Conservation (phyloP, 30 jellyfish, hydroid and myxozoan species). For the Pelagia noctiluca region DNA sequence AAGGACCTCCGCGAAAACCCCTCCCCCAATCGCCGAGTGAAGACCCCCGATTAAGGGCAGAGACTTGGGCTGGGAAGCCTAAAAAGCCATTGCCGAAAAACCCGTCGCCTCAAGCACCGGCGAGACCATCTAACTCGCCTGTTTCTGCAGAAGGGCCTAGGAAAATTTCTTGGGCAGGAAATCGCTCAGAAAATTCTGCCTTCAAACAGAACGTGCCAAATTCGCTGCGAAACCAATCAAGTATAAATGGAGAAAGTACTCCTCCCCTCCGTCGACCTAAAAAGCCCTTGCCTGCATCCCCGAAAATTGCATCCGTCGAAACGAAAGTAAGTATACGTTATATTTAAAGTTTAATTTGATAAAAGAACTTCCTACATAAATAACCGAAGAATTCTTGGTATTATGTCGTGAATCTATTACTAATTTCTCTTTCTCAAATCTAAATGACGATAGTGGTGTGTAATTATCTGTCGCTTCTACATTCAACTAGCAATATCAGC, state of each 20-base stretch:
- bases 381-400: too few relatives aligned
- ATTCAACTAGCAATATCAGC: too few relatives aligned
- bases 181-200: conserved; percentile 52
- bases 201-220: conserved; percentile 19
- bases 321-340: too few relatives aligned
- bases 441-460: too few relatives aligned
- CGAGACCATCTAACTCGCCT: conserved; percentile 54
- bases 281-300: conserved; percentile 31
- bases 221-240: neutral
- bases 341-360: too few relatives aligned
- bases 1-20: conserved; percentile 62
- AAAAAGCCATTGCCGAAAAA: conserved; percentile 56
- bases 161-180: conserved; percentile 46
- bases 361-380: too few relatives aligned
- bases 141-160: neutral
- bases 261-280: conserved; percentile 38
- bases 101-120: conserved; percentile 49
- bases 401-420: too few relatives aligned
- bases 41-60: conserved; percentile 14
- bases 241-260: neutral
- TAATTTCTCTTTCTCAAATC: too few relatives aligned
- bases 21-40: conserved; percentile 33
- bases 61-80: conserved; percentile 72
- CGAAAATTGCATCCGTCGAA: too few relatives aligned
- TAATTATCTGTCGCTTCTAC: too few relatives aligned